Conservation (phyloP, 2,888 invertebrate genomes). For the Agriopis marginaria region DNA sequence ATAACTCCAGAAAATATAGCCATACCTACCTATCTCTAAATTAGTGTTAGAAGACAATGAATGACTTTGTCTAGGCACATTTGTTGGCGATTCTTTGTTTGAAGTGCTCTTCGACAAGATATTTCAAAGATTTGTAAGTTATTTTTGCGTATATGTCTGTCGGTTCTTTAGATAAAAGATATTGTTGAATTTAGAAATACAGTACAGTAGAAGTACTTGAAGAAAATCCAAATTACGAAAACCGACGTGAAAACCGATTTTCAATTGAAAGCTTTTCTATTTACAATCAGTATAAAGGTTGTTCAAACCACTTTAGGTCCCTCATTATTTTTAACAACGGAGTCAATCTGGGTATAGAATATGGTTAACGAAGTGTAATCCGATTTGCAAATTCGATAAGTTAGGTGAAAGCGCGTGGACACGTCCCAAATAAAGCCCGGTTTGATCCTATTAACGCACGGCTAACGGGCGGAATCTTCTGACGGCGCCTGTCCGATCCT, state of each 20-base stretch:
- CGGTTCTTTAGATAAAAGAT: background rate
- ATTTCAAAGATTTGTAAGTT: constrained; percentile 10
- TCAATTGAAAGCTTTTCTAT: constrained; percentile 18
- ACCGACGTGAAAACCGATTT: constrained; percentile 3
- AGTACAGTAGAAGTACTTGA: background rate
- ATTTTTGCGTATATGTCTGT: background rate
- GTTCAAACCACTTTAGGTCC: constrained; percentile 16
- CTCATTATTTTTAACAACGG: constrained; percentile 42
- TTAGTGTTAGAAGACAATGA: too few species aligned
- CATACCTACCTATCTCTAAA: too few species aligned
- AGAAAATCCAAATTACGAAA: constrained; percentile 6
- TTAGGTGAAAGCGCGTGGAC: constrained; percentile 84
- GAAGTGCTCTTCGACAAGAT: constrained; percentile 27
- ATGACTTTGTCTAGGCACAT: constrained; percentile 1
- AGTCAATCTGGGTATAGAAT: constrained; percentile 47
- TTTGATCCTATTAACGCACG: constrained; percentile 85
- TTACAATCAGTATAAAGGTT: constrained; percentile 11
- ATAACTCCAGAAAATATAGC: background rate
- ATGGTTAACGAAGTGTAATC: constrained; percentile 83
- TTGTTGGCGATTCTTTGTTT: constrained; percentile 35
- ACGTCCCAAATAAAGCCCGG: constrained; percentile 81
- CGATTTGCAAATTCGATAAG: constrained; percentile 85
- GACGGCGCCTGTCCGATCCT: constrained; percentile 71
- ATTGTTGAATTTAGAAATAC: background rate
- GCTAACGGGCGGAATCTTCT: constrained; percentile 80